Evolutionary conservation across 2,888 invertebrate genomes (phyloP).

Genomic region (Sphaerophoria rueppellii): DNA sequence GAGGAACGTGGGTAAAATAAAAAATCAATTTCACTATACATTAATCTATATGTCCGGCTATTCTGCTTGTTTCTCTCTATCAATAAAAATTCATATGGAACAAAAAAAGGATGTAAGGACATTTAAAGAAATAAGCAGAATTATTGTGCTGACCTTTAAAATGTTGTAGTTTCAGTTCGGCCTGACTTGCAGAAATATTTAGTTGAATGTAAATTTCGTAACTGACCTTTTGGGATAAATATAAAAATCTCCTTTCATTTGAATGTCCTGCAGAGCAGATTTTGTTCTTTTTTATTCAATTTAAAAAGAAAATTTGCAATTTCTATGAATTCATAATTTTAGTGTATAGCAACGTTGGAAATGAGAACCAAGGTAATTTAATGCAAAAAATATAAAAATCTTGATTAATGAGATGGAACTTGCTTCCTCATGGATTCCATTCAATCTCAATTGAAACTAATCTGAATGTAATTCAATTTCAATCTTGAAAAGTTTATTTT

Average conservation of each 20-base stretch:
- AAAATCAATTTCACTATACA: slow-evolving; percentile 60
- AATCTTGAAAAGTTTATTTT: background rate
- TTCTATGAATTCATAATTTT: slow-evolving; percentile 11
- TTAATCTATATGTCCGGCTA: slow-evolving; percentile 1
- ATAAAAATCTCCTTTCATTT: background rate
- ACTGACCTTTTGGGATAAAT: slow-evolving; percentile 19
- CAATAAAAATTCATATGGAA: background rate
- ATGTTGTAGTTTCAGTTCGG: background rate
- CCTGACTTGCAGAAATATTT: background rate
- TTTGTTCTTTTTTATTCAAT: background rate
- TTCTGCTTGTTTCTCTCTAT: background rate
- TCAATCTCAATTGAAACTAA: background rate
- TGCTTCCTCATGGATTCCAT: background rate
- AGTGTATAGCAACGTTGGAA: background rate
- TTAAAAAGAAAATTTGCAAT: background rate
- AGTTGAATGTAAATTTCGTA: slow-evolving; percentile 14
- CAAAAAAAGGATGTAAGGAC: slow-evolving; percentile 13
- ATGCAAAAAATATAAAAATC: background rate
- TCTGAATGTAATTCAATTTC: background rate
- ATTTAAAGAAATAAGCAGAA: background rate
- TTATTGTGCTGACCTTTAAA: slow-evolving; percentile 12
- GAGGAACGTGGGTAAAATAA: slow-evolving; percentile 55
- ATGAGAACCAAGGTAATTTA: background rate
- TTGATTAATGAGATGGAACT: background rate
- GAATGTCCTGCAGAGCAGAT: background rate